Percentiles rank a stretch among this genome's conserved stretches.
These are phyloP conservation scores for Iguana delicatissima DNA, from an alignment of 2,797 vertebrate genomes.

Conservation along the genomic window DNA sequence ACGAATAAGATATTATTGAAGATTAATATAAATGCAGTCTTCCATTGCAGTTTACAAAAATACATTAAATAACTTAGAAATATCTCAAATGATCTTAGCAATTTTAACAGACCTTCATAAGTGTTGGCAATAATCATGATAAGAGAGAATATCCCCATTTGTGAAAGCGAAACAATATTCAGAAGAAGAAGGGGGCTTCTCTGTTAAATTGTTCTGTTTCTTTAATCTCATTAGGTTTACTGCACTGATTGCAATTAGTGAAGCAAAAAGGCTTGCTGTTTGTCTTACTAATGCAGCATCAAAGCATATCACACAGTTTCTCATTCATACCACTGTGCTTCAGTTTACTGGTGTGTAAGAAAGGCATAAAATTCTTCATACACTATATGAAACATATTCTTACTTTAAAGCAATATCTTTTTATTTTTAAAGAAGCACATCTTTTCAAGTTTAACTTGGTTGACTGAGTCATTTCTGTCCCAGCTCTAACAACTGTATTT, in stretches of 20 bases:
- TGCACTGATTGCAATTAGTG: conserved; percentile 50
- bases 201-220: not conserved
- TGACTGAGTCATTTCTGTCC: conserved; percentile 57
- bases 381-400: conserved; percentile 59
- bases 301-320: conserved; percentile 59
- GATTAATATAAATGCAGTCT: conserved; percentile 10
- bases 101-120: conserved; percentile 2
- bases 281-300: conserved; percentile 41
- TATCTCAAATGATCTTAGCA: conserved; percentile 5
- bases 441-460: conserved; percentile 72
- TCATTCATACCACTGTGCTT: conserved; percentile 60
- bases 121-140: not conserved
- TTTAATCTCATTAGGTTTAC: conserved; percentile 33
- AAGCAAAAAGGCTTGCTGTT: conserved; percentile 60
- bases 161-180: conserved; percentile 13
- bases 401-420: conserved; percentile 61
- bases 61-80: conserved; percentile 1
- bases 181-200: conserved; percentile 20
- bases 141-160: conserved; percentile 29
- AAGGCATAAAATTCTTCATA: conserved; percentile 64
- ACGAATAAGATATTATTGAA: not conserved
- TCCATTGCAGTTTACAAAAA: not conserved
- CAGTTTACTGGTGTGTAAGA: conserved; percentile 61
- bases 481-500: conserved; percentile 58
- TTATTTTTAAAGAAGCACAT: conserved; percentile 10